Evolutionary conservation across 2,113 vertebrate species (phyloP), one percentile per base, ranked within the genome.

Genomic region (Atrichornis clamosus): DNA sequence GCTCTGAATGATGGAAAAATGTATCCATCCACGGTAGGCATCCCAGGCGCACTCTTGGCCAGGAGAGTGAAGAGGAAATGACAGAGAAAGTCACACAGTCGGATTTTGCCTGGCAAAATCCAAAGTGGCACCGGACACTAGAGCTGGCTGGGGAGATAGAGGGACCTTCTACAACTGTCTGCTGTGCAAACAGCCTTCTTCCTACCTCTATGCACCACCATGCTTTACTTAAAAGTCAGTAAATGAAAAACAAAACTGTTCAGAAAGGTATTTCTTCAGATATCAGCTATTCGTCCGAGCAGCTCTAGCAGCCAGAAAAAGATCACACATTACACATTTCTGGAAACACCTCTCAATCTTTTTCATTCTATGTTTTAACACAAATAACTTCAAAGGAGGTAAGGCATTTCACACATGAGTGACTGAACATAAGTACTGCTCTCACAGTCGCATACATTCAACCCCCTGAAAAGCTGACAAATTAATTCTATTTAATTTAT

Each of bases 121-220:
- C 7, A 0, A 55, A 35, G 53, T 0, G 0, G 64, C 33, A 52
- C 3, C 37, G 35, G 39, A 22, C 22, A 22, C 10, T 0, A 26
- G 41, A 64, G 68, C 21, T 26, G 47, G 28, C 10, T 9, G 2
- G 42, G 2, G 3, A 60, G 33, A 44, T 2, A 2, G 7, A 63
- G 22, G 7, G 16, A 37, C 39, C 13, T 87, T 33, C 39, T 44
- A 27, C 35, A 41, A 4, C 42, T 8, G 27, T 3, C 52, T n/a
- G 27, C 52, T n/a, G 27, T 19, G 46, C 63, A 55, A 59, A 27
- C 39, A 21, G 22, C 41, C 44, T 47, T 24, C 42, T 46, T 32
- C 6, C 0, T 32, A n/a, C 20, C 37, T 3, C 69, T 15, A 2
- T 4, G 37, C 19, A n/a, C 28, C 33, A 44, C 53, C 55, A 16